phyloP scores from a whole-genome alignment of 1,140 invertebrate genomes.

The Tetragnatha versicolor region DNA sequence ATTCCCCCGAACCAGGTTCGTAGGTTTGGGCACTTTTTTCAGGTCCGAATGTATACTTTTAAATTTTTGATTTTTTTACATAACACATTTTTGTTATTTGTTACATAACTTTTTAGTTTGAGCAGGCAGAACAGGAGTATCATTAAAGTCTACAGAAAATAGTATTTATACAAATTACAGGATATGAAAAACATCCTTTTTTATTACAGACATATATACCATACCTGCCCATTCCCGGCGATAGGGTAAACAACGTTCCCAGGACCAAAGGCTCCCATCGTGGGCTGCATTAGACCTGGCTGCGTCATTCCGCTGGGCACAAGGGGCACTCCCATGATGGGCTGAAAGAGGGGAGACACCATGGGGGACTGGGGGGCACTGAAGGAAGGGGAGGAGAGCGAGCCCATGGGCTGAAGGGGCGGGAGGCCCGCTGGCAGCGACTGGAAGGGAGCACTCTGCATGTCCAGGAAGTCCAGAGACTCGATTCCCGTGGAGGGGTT shows the following conservation, averaged over 20 bases:
- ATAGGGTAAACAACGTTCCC: slow-evolving; percentile 39
- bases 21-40: no score
- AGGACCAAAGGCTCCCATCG: not conserved
- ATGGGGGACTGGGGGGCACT: slow-evolving; percentile 43
- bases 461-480: slow-evolving; percentile 30
- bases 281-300: slow-evolving; percentile 34
- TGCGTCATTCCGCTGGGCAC: not conserved
- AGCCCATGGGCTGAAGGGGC: slow-evolving; percentile 24
- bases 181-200: not conserved
- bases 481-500: slow-evolving; percentile 30
- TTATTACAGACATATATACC: not conserved
- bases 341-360: slow-evolving; percentile 41
- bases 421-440: slow-evolving; percentile 36
- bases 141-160: no score
- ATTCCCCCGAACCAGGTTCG: no score
- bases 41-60: no score
- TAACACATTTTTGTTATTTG: no score
- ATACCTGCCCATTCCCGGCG: slow-evolving; percentile 20
- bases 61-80: no score
- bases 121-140: no score
- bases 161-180: not conserved
- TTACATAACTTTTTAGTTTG: no score
- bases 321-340: slow-evolving; percentile 14
- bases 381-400: slow-evolving; percentile 20
- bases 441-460: not conserved